These are phyloP conservation scores for Xenentodon cancila DNA, from an alignment of 2,797 vertebrate genomes.

Conservation along the genomic window DNA sequence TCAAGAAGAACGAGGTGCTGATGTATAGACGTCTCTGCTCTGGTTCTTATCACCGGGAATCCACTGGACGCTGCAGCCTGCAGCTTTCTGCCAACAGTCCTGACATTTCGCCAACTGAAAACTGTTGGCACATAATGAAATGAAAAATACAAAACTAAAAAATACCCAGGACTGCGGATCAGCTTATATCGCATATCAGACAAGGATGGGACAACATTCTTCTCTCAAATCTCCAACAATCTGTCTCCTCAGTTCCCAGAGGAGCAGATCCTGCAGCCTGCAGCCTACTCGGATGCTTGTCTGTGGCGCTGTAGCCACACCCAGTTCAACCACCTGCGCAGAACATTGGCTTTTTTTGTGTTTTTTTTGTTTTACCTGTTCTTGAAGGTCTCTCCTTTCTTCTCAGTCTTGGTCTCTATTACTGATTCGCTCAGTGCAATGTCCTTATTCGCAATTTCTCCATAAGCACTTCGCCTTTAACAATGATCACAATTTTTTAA, in stretches of 20 bases:
- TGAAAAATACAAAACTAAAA: too few relatives aligned
- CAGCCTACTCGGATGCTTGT: not conserved
- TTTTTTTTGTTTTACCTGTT: slow-evolving; percentile 7
- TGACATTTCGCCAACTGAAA: too few relatives aligned
- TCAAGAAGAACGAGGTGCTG: slow-evolving; percentile 59
- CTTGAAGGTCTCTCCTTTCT: not conserved
- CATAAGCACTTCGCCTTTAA: slow-evolving; percentile 51
- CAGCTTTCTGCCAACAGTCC: slow-evolving; percentile 1
- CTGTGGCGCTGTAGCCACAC: not conserved
- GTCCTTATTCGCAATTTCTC: slow-evolving; percentile 64
- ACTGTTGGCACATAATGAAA: too few relatives aligned
- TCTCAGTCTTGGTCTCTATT: slow-evolving; percentile 21
- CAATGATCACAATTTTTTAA: slow-evolving; percentile 67
- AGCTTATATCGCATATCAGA: too few relatives aligned
- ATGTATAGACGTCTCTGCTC: slow-evolving; percentile 38
- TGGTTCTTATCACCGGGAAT: slow-evolving; percentile 27
- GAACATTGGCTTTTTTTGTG: slow-evolving; percentile 20
- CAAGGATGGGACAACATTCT: too few relatives aligned
- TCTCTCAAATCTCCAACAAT: too few relatives aligned
- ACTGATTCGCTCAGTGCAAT: slow-evolving; percentile 41
- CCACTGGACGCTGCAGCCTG: slow-evolving; percentile 8
- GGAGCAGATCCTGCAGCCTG: too few relatives aligned
- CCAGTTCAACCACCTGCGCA: slow-evolving; percentile 1
- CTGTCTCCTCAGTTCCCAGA: too few relatives aligned
- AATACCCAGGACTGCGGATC: too few relatives aligned